Conservation (phyloP, 2,113 vertebrate species). For the Oncorhynchus tshawytscha region DNA sequence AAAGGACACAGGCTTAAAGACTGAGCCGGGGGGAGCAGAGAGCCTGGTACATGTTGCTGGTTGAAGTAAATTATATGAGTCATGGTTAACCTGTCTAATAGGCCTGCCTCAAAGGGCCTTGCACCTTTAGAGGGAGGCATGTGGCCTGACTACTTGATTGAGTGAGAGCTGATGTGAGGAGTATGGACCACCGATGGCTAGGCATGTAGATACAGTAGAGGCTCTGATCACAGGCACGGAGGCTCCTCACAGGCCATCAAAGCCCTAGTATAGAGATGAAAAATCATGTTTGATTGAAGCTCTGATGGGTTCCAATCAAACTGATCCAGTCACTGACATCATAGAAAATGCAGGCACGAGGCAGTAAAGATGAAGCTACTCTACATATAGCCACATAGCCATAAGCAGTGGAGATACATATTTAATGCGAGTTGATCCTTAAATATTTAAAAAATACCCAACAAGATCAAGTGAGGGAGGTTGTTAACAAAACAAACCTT, state of each 20-base stretch:
- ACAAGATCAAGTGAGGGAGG: no score
- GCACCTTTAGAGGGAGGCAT: not conserved
- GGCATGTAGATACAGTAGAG: not conserved
- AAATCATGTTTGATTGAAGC: constrained; percentile 2
- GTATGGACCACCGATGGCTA: not conserved
- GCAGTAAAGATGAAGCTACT: no score
- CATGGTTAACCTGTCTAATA: not conserved
- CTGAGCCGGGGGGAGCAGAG: no score
- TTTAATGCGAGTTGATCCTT: no score
- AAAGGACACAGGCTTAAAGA: no score
- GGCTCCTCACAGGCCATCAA: constrained; percentile 6
- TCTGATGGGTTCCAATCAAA: not conserved
- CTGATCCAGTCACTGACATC: not conserved
- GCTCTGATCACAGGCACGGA: not conserved
- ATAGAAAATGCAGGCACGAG: not conserved
- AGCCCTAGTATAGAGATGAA: constrained; percentile 5
- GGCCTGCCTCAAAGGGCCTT: not conserved
- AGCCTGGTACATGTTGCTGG: not conserved
- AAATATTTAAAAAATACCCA: no score
- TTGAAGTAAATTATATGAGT: not conserved
- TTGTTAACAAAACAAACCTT: no score
- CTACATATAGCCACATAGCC: no score
- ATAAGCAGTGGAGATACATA: no score
- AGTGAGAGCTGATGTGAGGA: not conserved
- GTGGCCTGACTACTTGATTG: not conserved